Conservation (phyloP, 2,113 vertebrate genomes). For the Serilophus lunatus region DNA sequence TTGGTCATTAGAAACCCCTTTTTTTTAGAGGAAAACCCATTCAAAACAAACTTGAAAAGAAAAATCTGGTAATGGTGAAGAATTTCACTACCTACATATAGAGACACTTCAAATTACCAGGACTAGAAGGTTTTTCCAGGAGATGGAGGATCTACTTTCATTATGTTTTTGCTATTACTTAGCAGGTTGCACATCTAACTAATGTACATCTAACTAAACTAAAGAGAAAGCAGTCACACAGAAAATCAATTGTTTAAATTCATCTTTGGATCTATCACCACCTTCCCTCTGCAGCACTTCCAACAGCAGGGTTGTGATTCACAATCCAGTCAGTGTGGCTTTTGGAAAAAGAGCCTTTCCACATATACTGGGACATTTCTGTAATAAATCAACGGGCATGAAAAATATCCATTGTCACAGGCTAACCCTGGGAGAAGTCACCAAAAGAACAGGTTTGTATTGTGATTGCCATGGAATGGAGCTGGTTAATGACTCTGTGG, state of each 20-base stretch:
- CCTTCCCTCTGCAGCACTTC: neutral
- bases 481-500: neutral
- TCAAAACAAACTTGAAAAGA: neutral
- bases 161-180: neutral
- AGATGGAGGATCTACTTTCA: neutral
- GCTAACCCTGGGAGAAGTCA: neutral
- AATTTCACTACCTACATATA: neutral
- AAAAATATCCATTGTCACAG: neutral
- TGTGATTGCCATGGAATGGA: neutral
- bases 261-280: neutral
- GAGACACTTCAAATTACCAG: neutral
- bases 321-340: neutral
- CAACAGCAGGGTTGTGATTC: neutral
- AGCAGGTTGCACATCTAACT: neutral
- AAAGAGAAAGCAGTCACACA: neutral
- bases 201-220: neutral
- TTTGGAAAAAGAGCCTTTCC: neutral
- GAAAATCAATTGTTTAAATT: neutral
- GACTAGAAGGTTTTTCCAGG: neutral
- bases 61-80: neutral
- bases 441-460: neutral
- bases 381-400: neutral
- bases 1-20: neutral
- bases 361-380: neutral
- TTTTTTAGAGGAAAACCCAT: neutral